Evolutionary conservation across 2,113 vertebrate genomes (phyloP).

Genomic region (Siniperca knerii): DNA sequence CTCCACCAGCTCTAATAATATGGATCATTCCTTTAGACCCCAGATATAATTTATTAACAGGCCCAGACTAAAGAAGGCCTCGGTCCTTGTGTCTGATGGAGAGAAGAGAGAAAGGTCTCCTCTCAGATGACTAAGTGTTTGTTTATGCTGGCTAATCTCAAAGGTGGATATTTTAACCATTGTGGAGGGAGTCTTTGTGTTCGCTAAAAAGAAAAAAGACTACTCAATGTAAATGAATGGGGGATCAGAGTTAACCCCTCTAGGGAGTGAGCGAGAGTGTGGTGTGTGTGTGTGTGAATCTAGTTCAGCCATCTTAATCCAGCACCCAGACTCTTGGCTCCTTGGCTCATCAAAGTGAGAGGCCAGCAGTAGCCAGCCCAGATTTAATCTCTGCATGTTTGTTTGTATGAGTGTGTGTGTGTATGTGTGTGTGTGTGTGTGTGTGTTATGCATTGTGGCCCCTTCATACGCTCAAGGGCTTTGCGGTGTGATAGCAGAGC

Average conservation of each 20-base stretch:
- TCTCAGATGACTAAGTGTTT: slow-evolving; percentile 77
- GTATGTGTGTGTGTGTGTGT: slow-evolving; percentile 54
- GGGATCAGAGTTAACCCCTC: slow-evolving; percentile 68
- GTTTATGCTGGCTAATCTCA: slow-evolving; percentile 76
- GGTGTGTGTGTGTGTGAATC: slow-evolving; percentile 61
- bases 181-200: slow-evolving; percentile 77
- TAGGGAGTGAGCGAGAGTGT: slow-evolving; percentile 41
- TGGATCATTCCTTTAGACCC: slow-evolving; percentile 64
- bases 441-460: slow-evolving; percentile 52
- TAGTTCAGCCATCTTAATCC: slow-evolving; percentile 83
- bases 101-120: slow-evolving; percentile 58
- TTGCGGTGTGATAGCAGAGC: slow-evolving; percentile 52
- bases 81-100: slow-evolving; percentile 48
- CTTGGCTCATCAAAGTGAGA: slow-evolving; percentile 82
- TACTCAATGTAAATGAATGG: slow-evolving; percentile 82
- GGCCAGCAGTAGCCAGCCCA: slow-evolving; percentile 72
- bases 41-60: slow-evolving; percentile 77
- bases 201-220: slow-evolving; percentile 51
- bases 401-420: slow-evolving; percentile 64
- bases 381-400: slow-evolving; percentile 79
- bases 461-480: slow-evolving; percentile 62
- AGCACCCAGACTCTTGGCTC: slow-evolving; percentile 82
- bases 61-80: slow-evolving; percentile 45
- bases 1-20: slow-evolving; percentile 54
- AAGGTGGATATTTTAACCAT: slow-evolving; percentile 73